Base-by-base conservation (phyloP, 1,140 invertebrate genomes). In the Calliphora vicina region DNA sequence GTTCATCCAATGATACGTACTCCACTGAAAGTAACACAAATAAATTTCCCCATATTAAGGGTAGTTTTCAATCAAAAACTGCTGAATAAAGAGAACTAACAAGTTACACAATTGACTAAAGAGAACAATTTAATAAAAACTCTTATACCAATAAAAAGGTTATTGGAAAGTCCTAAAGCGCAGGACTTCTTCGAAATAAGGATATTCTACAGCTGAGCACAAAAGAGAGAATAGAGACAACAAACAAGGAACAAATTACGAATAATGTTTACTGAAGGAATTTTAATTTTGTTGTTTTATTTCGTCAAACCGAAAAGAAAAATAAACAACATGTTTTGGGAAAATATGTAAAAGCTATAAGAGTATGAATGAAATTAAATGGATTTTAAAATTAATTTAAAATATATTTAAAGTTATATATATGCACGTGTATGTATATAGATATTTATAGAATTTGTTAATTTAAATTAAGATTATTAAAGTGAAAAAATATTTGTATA, bases 81-180 rank as follows among this genome's bases (percentile, higher is more conserved):
- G 74, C 74, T 78, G 74, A 78, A 78, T 78, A 78, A 78, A 78
- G 74, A 78, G 74, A 78, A 76, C 2, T 27, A 74, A 4, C 20
- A 10, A 1, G 15, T 5, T 12, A 43, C 12, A n/a, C 2, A 5
- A 27, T 25, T 35, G n/a, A 35, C 8, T 17, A 35, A 35, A 78
- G 20, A 23, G 35, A 43, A 17, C 8, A 26, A 17, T 35, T n/a
- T 35, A n/a, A n/a, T n/a, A 35, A 3, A 78, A 78, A 78, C 74
- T 78, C 74, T 78, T 78, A 78, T 78, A 78, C 42, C 1, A 1
- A 2, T 23, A 45, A 43, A 23, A 43, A 25, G 74, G 74, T 35
- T 35, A 78, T 45, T 78, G 74, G 74, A 78, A 78, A 23, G 74
- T 10, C 23, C 9, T 23, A 27, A 27, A 23, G 74, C 74, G 74